A percentile compares a stretch with the other conserved stretches of the same genome.
phyloP scores from a whole-genome alignment of 2,113 vertebrate species.

The Camelus bactrianus region DNA sequence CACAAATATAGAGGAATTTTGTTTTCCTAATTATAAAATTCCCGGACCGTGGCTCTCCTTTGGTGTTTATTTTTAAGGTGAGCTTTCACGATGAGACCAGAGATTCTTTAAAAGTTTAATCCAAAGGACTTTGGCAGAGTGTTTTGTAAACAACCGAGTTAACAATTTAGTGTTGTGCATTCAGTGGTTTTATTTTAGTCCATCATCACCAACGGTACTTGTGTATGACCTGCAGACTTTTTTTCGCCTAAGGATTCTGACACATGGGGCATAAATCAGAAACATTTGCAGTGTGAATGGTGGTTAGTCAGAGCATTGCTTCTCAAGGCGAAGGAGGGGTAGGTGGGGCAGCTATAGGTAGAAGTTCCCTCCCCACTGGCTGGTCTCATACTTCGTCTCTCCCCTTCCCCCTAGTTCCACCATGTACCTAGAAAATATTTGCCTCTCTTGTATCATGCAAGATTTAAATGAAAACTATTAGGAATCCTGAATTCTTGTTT shows the following conservation, averaged over 20 bases:
- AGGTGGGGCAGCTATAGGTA: neutral
- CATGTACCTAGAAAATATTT: neutral
- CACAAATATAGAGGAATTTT: neutral
- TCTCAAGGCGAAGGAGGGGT: neutral
- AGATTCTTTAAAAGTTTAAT: slow-evolving; percentile 56
- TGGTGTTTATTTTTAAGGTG: neutral
- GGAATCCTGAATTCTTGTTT: neutral
- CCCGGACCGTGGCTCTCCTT: neutral
- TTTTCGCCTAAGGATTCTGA: neutral
- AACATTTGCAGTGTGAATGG: neutral
- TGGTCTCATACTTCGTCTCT: neutral
- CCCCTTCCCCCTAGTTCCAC: neutral
- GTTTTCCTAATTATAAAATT: neutral
- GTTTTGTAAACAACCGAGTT: neutral
- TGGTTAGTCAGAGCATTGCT: neutral
- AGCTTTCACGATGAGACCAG: neutral
- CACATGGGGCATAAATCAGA: neutral
- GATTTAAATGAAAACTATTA: neutral
- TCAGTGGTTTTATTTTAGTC: neutral
- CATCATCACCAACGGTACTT: neutral
- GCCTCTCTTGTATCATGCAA: neutral
- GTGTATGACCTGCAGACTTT: neutral
- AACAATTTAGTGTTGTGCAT: neutral
- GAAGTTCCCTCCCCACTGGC: neutral
- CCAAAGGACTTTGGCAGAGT: neutral